Conservation (phyloP, 2,888 invertebrate species). For the Muscina levida region DNA sequence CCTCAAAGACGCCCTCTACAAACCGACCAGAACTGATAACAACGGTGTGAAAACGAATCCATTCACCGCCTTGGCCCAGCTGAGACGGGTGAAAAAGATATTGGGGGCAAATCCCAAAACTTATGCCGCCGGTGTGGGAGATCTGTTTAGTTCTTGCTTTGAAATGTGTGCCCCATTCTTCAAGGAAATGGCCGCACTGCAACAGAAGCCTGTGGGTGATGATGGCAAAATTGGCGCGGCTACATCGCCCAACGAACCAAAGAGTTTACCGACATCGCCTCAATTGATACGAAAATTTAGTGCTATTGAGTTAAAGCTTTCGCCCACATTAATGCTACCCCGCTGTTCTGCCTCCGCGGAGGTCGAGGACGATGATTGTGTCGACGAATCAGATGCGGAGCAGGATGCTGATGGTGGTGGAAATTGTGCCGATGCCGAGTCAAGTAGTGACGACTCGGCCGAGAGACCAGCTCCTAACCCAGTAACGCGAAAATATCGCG, state of each 20-base stretch:
- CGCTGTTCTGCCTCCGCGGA: slow-evolving; percentile 64
- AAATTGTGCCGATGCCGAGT: slow-evolving; percentile 78
- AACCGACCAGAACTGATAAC: slow-evolving; percentile 81
- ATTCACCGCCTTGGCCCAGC: slow-evolving; percentile 87
- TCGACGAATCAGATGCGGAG: slow-evolving; percentile 73
- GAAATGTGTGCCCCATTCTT: slow-evolving; percentile 87
- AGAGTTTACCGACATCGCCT: slow-evolving; percentile 82
- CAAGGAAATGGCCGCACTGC: slow-evolving; percentile 76
- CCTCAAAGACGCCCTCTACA: slow-evolving; percentile 90
- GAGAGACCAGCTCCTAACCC: slow-evolving; percentile 72
- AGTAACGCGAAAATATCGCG: slow-evolving; percentile 79
- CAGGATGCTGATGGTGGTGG: slow-evolving; percentile 78
- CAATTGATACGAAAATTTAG: slow-evolving; percentile 79
- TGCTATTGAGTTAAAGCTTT: slow-evolving; percentile 75
- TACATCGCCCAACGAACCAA: slow-evolving; percentile 75
- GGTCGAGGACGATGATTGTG: slow-evolving; percentile 74
- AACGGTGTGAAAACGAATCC: slow-evolving; percentile 83
- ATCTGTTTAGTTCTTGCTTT: slow-evolving; percentile 88
- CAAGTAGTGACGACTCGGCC: slow-evolving; percentile 77
- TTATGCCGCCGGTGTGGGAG: slow-evolving; percentile 80
- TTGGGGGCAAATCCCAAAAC: slow-evolving; percentile 84
- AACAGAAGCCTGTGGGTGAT: slow-evolving; percentile 69
- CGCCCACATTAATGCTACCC: slow-evolving; percentile 63
- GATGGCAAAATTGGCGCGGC: slow-evolving; percentile 34
- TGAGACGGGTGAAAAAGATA: slow-evolving; percentile 91